A percentile compares a stretch with the other conserved stretches of the same genome.
phyloP scores from a whole-genome alignment of 2,113 vertebrate species.

The Eleginops maclovinus region DNA sequence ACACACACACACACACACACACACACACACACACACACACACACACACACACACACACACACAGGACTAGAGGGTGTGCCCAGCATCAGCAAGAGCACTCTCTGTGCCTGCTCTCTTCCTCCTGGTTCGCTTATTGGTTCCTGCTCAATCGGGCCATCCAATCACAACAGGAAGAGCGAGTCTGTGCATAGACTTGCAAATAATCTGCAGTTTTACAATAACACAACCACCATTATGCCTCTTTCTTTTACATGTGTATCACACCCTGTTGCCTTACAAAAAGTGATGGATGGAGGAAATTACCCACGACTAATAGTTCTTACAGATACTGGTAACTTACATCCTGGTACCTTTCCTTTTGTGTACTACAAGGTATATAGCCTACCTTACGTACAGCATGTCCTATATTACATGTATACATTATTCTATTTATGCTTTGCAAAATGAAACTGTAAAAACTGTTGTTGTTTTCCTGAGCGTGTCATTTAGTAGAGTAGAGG shows the following conservation, averaged over 20 bases:
- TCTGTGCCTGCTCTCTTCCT: slow-evolving; percentile 63
- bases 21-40: slow-evolving; percentile 35
- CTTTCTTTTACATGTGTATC: background rate
- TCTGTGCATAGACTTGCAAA: slow-evolving; percentile 75
- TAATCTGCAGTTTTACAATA: slow-evolving; percentile 74
- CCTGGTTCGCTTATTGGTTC: slow-evolving; percentile 72
- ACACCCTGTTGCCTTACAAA: slow-evolving; percentile 19
- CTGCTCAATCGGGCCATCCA: slow-evolving; percentile 66
- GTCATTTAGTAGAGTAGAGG: slow-evolving; percentile 69
- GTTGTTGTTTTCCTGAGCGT: slow-evolving; percentile 57
- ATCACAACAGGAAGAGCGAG: slow-evolving; percentile 58
- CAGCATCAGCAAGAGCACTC: slow-evolving; percentile 65
- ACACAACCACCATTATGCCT: slow-evolving; percentile 45
- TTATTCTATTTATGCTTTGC: slow-evolving; percentile 34
- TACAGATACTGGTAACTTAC: background rate
- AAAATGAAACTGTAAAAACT: slow-evolving; percentile 48
- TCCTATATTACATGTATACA: background rate
- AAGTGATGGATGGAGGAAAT: slow-evolving; percentile 28
- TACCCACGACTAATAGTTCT: background rate
- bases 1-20: background rate
- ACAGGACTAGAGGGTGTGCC: slow-evolving; percentile 69
- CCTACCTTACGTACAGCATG: background rate
- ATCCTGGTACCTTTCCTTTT: background rate
- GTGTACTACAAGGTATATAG: background rate
- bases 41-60: slow-evolving; percentile 29